Evolutionary conservation across 2,113 vertebrate species (phyloP), one percentile per base, ranked within the genome.

Genomic region (Xenus cinereus): DNA sequence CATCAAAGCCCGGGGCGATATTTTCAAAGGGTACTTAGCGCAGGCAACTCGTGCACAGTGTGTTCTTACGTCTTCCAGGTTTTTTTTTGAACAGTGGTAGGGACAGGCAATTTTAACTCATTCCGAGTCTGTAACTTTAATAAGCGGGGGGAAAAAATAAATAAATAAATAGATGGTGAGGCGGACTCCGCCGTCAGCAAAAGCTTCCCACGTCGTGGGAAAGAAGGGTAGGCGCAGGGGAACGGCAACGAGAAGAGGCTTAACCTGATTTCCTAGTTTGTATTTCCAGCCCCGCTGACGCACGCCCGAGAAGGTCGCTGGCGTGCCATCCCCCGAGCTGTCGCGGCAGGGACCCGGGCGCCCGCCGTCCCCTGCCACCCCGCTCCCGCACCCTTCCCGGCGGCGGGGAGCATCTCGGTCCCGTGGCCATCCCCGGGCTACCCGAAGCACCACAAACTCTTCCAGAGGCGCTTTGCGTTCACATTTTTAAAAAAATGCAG

Each of bases 201-300:
- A 95, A 86, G 77, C 89, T 93, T 81, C 90, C 87, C 94, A 72
- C 51, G 4, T 22, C 78, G 89, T 93, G 95, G 24, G 71, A 78
- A 56, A 79, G 95, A 78, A 93, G 83, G 85, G 43, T n/a, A 45
- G 48, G 87, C 11, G 26, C 95, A 56, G 76, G 62, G 85, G 78
- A 93, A 94, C 63, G 63, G 63, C 94, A 89, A 63, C 4, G 17
- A 28, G 93, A 87, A 96, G 97, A 94, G 91, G 83, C 95, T 92
- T 90, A 97, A 96, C 97, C 96, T 95, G 92, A 95, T 97, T 96
- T 97, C 95, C 95, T 35, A 66, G 92, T 94, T 96, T 76, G 86
- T 89, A 32, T 89, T 96, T 96, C 76, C 96, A 97, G 82, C 32
- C 56, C 66, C 64, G 66, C 85, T 96, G 98, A 97, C 87, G 87